A percentile compares a stretch with the other conserved stretches of the same genome.
Conservation (phyloP, 2,797 vertebrate species). For the Rhinatrema bivittatum region DNA sequence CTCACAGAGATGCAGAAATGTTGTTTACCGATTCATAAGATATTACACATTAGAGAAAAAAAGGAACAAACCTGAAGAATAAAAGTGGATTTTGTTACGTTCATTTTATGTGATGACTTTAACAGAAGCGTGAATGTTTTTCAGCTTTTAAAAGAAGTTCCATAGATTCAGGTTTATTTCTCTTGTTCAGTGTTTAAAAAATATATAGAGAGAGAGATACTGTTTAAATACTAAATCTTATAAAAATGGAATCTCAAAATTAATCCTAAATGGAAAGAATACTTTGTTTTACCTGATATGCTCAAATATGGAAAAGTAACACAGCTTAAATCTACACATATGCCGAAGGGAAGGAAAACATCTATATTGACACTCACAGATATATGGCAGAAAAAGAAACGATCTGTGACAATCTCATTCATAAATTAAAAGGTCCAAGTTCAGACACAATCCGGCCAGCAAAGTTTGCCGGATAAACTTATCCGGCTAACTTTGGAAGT, state of each 20-base stretch:
- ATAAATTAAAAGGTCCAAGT: too few species aligned
- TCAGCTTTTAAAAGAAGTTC: not conserved
- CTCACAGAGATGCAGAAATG: not conserved
- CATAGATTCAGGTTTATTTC: not conserved
- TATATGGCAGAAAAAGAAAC: slow-evolving; percentile 38
- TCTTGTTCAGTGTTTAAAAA: too few species aligned
- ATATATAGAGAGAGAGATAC: too few species aligned
- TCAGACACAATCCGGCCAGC: too few species aligned
- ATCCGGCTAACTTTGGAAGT: too few species aligned
- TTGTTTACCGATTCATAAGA: not conserved
- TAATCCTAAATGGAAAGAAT: not conserved
- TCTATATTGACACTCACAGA: slow-evolving; percentile 28
- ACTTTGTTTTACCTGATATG: too few species aligned
- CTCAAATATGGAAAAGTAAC: too few species aligned
- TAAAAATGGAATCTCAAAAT: slow-evolving; percentile 4
- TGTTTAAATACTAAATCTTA: too few species aligned
- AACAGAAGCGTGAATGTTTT: not conserved
- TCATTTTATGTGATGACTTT: not conserved
- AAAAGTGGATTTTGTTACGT: not conserved
- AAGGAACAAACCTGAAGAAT: not conserved
- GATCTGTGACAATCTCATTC: too few species aligned
- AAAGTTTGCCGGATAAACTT: too few species aligned
- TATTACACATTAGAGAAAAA: not conserved
- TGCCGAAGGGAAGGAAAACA: slow-evolving; percentile 27
- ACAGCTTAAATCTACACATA: too few species aligned